Base-by-base conservation (phyloP, 2,113 vertebrate species). In the Cynoglossus semilaevis region DNA sequence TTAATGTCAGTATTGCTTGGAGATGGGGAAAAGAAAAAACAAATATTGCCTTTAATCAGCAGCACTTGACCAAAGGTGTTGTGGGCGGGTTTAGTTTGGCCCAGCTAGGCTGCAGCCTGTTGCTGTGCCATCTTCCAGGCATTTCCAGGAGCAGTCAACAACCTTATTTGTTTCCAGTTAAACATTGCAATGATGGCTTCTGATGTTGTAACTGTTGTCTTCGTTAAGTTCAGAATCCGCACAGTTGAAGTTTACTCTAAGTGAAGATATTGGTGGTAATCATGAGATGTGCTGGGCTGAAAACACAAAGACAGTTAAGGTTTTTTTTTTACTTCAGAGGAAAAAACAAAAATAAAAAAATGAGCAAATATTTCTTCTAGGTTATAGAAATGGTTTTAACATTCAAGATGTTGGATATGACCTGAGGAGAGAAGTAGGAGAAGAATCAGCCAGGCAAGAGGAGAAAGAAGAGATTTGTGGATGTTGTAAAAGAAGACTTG, bases 221-320 rank as follows among this genome's bases (percentile, higher is more conserved):
- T 55, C 16, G 49, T 61, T 70, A 34, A 56, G 36, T 70, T 53
- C 48, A 63, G 43, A 63, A 38, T 22, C 41, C 42, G 66, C 40
- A 47, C 51, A 63, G 68, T 76, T 82, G 57, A 84, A 80, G 75
- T 79, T 88, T 82, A 79, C 56, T 73, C 67, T 54, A 70, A 43
- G 46, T 44, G 72, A 67, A 47, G 51, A 63, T 18, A 36, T 29
- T 29, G 22, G 22, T 29, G 22, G 22, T 6, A 29, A 29, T 6
- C 22, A 29, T 29, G 22, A 6, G 22, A 29, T 29, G 22, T 29
- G 22, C 22, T 29, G 22, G 22, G 22, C 2, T 4, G 22, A 29
- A 29, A 29, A 29, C 22, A 29, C 22, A 29, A 29, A 29, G 22
- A 29, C 22, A 29, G 22, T 4, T 29, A 29, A 29, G n/a, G n/a